Base-by-base conservation (phyloP, 2,888 invertebrate species). In the Drosophila villosipedis region DNA sequence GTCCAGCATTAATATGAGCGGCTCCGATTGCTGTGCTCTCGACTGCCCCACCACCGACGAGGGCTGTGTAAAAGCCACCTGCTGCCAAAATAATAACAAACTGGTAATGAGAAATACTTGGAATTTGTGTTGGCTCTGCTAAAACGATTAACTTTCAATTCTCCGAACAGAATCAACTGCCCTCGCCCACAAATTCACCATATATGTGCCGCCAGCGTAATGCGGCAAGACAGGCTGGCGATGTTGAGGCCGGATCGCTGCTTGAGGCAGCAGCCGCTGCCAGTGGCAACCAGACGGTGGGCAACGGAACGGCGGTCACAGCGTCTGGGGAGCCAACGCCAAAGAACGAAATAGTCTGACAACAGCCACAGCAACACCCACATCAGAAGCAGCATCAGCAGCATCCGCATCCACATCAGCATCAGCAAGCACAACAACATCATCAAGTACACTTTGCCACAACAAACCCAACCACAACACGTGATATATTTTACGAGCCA, bases 11-110 rank as follows among this genome's bases (percentile, higher is more conserved):
- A 92, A 93, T 94, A 94, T 93, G 94, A 94, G 85, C 94, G 94
- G 88, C 93, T 94, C 80, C 93, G 95, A 94, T 92, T 96, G 93
- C 94, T 98, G 98, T 93, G 97, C 97, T 33, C 94, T 98, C 19
- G 97, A 97, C 92, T 98, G 98, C 92, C 98, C 98, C 49, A 96
- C 97, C 91, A 96, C 97, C 71, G 96, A 96, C 86, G 95, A 95
- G 87, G 95, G 96, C 37, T 98, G 98, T 92, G 96, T 96, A 84
- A 96, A 96, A 91, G 97, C 97, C 47, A 98, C 98, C 4, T 98
- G 98, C 92, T 98, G 98, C 81, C 94, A 94, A 91, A 93, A 92
- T 75, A 93, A 93, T 83, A 93, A 93, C 73, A 93, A 93, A 92
- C 81, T 91, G 69, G 92, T 93, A 70, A 79, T 30, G 4, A 19